Percentiles rank a stretch among this genome's conserved stretches.
These are phyloP conservation scores for Tichodroma muraria DNA, from an alignment of 2,113 vertebrate genomes.

Conservation along the genomic window DNA sequence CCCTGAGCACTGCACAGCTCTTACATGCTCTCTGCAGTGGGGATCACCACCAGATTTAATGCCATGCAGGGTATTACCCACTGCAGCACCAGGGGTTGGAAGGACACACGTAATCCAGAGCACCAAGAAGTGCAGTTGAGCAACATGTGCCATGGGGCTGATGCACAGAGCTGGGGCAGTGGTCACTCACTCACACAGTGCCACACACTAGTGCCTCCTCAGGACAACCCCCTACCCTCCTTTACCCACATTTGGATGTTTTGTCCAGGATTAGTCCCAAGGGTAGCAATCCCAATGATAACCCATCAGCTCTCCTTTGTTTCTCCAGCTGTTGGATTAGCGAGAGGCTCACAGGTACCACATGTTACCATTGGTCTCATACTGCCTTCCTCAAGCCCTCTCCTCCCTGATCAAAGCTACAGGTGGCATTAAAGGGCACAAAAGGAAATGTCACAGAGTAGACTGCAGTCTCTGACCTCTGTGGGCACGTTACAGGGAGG, in stretches of 20 bases:
- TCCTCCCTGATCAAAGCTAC: background rate
- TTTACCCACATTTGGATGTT: fast-evolving
- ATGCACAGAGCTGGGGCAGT: background rate
- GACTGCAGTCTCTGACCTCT: background rate
- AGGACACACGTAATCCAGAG: background rate
- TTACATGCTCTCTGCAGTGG: background rate
- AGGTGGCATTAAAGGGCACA: background rate
- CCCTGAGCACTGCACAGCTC: background rate
- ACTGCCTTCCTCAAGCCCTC: background rate
- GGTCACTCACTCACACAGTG: background rate
- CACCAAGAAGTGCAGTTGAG: background rate
- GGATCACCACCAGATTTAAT: background rate
- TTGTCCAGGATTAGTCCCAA: background rate
- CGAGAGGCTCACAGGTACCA: background rate
- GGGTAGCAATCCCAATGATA: background rate
- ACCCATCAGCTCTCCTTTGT: background rate
- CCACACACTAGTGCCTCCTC: background rate
- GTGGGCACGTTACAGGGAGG: background rate
- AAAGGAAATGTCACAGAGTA: background rate
- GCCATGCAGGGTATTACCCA: fast-evolving
- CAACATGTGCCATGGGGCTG: background rate
- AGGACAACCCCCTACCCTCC: background rate
- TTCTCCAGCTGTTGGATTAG: background rate
- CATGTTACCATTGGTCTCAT: background rate
- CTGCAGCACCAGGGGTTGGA: background rate